Base-by-base conservation (phyloP, 2,888 invertebrate species). In the Troglohyphantes excavatus region DNA sequence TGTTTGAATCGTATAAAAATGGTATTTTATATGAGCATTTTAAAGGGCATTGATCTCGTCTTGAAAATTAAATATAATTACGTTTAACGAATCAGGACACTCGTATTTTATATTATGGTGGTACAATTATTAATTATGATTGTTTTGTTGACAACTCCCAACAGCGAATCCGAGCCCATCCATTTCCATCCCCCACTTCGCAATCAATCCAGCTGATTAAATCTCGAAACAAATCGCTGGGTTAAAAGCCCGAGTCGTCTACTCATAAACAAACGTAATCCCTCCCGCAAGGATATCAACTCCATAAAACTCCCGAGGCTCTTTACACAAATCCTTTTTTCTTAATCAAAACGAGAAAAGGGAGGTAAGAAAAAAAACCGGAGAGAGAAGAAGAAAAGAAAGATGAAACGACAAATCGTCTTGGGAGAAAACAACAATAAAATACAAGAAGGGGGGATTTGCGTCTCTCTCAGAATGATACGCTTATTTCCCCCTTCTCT, bases 401-500 rank as follows among this genome's bases (percentile, higher is more conserved):
- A 65, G 61, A 63, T 19, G 59, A 76, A 70, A 76, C n/a, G 33
- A 84, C 61, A 63, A 59, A 82, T 26, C 33, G 26, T 46, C 26
- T 33, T 23, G 6, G 6, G 19, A 61, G 9, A 29, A 29, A 75
- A 65, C 68, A 73, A 73, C 43, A 75, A n/a, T n/a, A n/a, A n/a
- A n/a, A n/a, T n/a, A n/a, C 81, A 87, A 79, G 63, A 67, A 70
- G 72, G 73, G 73, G n/a, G n/a, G n/a, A n/a, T 67, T 46, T 39
- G 73, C 81, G 70, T 72, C 85, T 23, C 72, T 86, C 29, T 46
- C 39, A 5, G 68, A 86, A 86, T 72, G 78, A 86, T 79, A 79
- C 65, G 78, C 86, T 86, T 63, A n/a, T n/a, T n/a, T n/a, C n/a
- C n/a, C n/a, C n/a, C n/a, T n/a, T n/a, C n/a, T n/a, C n/a, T n/a